phyloP scores from a whole-genome alignment of 2,888 invertebrate genomes.

The Coleophora deauratella region DNA sequence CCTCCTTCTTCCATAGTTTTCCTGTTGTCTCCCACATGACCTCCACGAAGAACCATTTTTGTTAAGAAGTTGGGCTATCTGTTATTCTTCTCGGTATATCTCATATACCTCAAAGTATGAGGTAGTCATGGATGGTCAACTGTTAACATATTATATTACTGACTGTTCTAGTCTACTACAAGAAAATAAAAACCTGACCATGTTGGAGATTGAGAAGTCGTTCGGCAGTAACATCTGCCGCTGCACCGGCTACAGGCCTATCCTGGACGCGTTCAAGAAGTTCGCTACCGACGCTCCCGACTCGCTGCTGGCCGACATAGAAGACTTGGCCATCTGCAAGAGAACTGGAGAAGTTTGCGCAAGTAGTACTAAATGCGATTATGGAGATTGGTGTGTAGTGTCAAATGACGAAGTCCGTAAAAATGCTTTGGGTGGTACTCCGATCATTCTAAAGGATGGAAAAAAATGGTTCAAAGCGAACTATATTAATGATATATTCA shows the following conservation, averaged over 20 bases:
- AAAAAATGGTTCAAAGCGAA: slow-evolving; percentile 70
- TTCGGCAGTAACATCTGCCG: slow-evolving; percentile 83
- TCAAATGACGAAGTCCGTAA: slow-evolving; percentile 25
- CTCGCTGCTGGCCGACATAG: slow-evolving; percentile 34
- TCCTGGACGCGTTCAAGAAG: slow-evolving; percentile 77
- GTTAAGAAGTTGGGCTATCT: not conserved
- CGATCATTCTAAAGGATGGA: slow-evolving; percentile 40
- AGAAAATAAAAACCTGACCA: slow-evolving; percentile 56
- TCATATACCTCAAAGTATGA: not conserved
- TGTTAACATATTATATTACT: too few species aligned
- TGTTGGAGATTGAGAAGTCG: slow-evolving; percentile 78
- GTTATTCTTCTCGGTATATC: not conserved
- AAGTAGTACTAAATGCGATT: slow-evolving; percentile 17
- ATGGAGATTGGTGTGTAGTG: slow-evolving; percentile 38
- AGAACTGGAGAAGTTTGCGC: slow-evolving; percentile 19
- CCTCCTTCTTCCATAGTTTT: too few species aligned
- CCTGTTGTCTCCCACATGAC: too few species aligned
- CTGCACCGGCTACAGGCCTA: slow-evolving; percentile 80
- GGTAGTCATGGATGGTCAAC: too few species aligned
- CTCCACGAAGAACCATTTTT: not conserved
- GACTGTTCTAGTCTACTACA: slow-evolving; percentile 41
- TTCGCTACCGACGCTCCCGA: slow-evolving; percentile 64
- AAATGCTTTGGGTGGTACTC: slow-evolving; percentile 18
- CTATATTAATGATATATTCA: slow-evolving; percentile 63
- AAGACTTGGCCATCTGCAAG: slow-evolving; percentile 39